Base-by-base conservation (phyloP, 2,113 vertebrate species). In the Cynopterus brachyotis region DNA sequence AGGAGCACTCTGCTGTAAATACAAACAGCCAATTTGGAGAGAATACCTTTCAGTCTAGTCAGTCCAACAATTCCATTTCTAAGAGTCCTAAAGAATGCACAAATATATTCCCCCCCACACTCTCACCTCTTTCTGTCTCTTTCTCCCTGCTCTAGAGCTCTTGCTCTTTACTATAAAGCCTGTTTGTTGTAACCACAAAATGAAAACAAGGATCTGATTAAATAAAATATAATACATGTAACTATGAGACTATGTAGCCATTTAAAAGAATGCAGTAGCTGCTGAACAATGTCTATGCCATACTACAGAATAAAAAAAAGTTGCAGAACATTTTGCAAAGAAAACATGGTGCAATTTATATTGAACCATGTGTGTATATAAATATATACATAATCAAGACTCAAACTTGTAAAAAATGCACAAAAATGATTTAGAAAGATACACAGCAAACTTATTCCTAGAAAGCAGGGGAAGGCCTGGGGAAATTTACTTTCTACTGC, bases 391-490 rank as follows among this genome's bases (percentile, higher is more conserved):
- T 37, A 81, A 69, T 76, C 16, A 78, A 79, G 30, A 86, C 50
- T 85, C 35, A 94, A 84, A 83, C 4, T 20, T 22, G 9, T 42
- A 55, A 37, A 91, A 94, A 88, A 22, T 28, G 40, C 45, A 84
- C 16, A 62, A 60, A 70, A 90, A 83, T 78, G 9, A 96, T 55
- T 22, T 89, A 32, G 24, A 95, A 91, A 96, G 72, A 64, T 50
- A 80, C 57, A 90, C 0, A 86, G 60, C 79, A 93, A 90, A 81
- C 26, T 35, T 67, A 80, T 57, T 22, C 53, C 22, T 93, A 15
- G 5, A 81, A 17, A 82, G 37, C 6, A 32, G 2, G 37, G 13
- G 16, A 67, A 45, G 69, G 37, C 30, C 5, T 64, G 32, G 15
- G 17, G 8, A 12, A 88, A 69, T n/a, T 59, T 45, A 59, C 28